Conservation (phyloP, 2,797 vertebrate species). For the Gadopsis marmoratus region DNA sequence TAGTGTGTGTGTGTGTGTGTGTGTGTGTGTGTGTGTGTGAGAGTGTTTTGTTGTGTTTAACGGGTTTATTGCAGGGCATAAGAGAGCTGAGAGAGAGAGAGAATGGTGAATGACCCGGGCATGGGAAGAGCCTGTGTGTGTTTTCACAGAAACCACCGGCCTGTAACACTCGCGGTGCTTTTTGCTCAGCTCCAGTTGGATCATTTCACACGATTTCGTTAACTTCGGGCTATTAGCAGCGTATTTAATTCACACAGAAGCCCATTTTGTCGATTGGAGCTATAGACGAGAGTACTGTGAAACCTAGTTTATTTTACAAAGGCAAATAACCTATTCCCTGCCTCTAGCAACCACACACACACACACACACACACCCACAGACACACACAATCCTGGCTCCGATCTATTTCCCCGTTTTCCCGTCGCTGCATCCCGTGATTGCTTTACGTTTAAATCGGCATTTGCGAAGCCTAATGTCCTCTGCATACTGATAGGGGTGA, state of each 20-base stretch:
- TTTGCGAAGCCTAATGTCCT: conserved; percentile 91
- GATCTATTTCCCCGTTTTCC: neutral
- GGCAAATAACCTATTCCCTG: conserved; percentile 2
- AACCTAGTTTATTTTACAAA: neutral
- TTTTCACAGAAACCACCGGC: conserved; percentile 22
- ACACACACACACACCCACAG: neutral
- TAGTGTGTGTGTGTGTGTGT: conserved; percentile 53
- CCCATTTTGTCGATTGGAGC: neutral
- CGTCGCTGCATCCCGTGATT: conserved; percentile 52
- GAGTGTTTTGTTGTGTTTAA: conserved; percentile 70
- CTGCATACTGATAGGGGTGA: conserved; percentile 94
- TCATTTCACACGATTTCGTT: conserved; percentile 22
- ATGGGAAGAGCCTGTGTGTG: conserved; percentile 42
- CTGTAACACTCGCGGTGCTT: neutral
- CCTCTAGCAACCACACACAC: conserved; percentile 15
- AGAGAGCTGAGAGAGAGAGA: conserved; percentile 28
- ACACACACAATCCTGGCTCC: neutral
- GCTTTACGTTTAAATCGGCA: conserved; percentile 89
- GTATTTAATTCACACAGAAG: neutral
- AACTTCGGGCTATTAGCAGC: neutral
- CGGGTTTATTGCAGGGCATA: conserved; percentile 57
- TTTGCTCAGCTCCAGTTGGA: neutral
- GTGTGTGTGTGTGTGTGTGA: too few relatives aligned
- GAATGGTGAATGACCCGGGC: conserved; percentile 39
- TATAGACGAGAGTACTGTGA: neutral